Conservation (phyloP, 1,140 invertebrate genomes). For the Lordiphosa clarofinis region DNA sequence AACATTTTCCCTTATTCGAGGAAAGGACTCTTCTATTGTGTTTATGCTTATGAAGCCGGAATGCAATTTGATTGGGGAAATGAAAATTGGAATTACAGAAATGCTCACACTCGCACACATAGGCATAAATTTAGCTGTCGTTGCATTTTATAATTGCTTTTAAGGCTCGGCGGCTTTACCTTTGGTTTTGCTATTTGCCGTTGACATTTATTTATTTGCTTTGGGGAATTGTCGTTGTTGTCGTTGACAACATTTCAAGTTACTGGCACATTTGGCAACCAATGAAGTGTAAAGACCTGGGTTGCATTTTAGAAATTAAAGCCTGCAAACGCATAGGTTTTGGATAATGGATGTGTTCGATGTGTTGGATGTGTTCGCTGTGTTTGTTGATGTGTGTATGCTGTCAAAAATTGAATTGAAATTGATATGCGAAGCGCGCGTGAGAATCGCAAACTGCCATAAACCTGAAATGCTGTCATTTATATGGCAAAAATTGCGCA, state of each 20-base stretch:
- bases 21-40: conserved; percentile 44
- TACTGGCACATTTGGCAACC: conserved; percentile 61
- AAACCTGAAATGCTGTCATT: conserved; percentile 66
- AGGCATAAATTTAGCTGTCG: conserved; percentile 32
- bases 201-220: conserved; percentile 75
- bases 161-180: conserved; percentile 48
- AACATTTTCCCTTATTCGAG: conserved; percentile 19
- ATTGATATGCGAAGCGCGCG: conserved; percentile 66
- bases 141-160: conserved; percentile 75
- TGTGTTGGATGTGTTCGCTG: background rate
- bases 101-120: conserved; percentile 13
- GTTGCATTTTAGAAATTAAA: conserved; percentile 54
- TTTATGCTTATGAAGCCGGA: conserved; percentile 52
- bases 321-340: conserved; percentile 3
- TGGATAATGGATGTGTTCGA: background rate
- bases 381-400: conserved; percentile 31
- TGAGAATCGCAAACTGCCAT: conserved; percentile 55
- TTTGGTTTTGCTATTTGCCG: conserved; percentile 45
- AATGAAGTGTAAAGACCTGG: conserved; percentile 60
- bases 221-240: conserved; percentile 60
- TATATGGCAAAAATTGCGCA: conserved; percentile 69
- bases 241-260: conserved; percentile 61
- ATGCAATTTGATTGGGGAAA: conserved; percentile 52
- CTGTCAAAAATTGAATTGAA: conserved; percentile 72
- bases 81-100: conserved; percentile 23